Base-by-base conservation (phyloP, 2,888 invertebrate genomes). In the Drosophila quinaria region DNA sequence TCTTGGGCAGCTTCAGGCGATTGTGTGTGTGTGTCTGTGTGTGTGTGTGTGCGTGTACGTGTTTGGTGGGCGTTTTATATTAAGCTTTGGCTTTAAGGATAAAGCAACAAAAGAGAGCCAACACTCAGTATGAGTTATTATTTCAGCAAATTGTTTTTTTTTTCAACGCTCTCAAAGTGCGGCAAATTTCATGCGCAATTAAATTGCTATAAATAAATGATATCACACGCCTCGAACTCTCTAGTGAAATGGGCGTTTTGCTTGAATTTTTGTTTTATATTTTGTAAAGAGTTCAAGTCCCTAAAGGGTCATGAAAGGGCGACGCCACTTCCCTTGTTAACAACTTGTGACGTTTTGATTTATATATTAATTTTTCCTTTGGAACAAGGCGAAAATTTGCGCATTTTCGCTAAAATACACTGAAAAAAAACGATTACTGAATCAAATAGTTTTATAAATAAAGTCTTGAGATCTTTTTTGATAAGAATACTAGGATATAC, bases 271-370 rank as follows among this genome's bases (percentile, higher is more conserved):
- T 29, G 17, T 44, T 49, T 49, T 29, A 9, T 33, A 41, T 62
- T 41, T 25, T 49, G 41, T 50, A 64, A 61, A 54, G 64, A 56
- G 52, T 61, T 50, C 46, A 51, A 42, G 65, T 62, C 44, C 47
- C 54, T 33, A 67, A 72, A 62, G 68, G 71, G 72, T 75, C 76
- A 70, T 56, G 42, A 29, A 54, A 66, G 68, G 62, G 62, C 76
- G 56, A 49, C 41, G 61, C 52, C 72, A 47, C 29, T 59, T 56
- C 31, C 29, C 62, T 52, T 52, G 78, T 69, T 64, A 74, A 65
- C 74, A 65, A 64, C 50, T 80, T 78, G 62, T 74, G 81, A 79
- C 74, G 60, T 76, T 71, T 78, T 81, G 74, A 81, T 78, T 81
- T 78, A 83, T 81, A 80, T 35, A 81, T 39, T 39, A 39, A 19